Evolutionary conservation across 2,797 vertebrate genomes (phyloP).

Genomic region (Ara ararauna): DNA sequence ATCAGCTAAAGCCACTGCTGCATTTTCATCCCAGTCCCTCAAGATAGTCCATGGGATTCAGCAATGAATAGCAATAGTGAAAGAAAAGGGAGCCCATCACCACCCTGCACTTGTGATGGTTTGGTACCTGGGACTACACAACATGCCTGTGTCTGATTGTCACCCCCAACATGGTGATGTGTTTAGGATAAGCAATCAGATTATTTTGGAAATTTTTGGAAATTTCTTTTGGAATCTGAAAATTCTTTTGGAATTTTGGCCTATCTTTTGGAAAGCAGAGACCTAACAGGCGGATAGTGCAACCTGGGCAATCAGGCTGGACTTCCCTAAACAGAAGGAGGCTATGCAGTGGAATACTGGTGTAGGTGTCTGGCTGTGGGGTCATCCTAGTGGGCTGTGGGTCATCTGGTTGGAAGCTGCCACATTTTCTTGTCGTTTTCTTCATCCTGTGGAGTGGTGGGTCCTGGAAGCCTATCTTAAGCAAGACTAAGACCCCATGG

Average conservation of each 20-base stretch:
- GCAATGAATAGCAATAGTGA: not conserved
- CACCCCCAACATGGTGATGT: fast-evolving
- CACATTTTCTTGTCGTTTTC: not conserved
- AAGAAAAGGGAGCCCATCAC: not conserved
- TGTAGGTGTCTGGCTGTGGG: not conserved
- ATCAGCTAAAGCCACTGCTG: not conserved
- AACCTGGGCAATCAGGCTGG: not conserved
- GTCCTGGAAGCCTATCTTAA: not conserved
- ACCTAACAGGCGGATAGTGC: fast-evolving
- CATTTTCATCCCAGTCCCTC: not conserved
- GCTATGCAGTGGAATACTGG: not conserved
- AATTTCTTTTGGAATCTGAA: too few relatives aligned
- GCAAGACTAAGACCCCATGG: not conserved
- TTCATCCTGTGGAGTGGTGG: not conserved
- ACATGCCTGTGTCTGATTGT: not conserved
- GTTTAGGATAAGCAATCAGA: not conserved
- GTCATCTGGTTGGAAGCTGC: not conserved
- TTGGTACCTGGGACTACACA: not conserved
- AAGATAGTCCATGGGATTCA: not conserved
- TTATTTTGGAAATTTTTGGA: too few relatives aligned
- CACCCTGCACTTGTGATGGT: fast-evolving
- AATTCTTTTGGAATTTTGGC: too few relatives aligned
- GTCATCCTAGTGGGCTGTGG: not conserved
- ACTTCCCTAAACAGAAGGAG: not conserved
- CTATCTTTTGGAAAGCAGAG: not conserved